Percentiles rank a stretch among this genome's conserved stretches.
phyloP scores from a whole-genome alignment of 2,888 invertebrate genomes.

The Cosmopolites sordidus region DNA sequence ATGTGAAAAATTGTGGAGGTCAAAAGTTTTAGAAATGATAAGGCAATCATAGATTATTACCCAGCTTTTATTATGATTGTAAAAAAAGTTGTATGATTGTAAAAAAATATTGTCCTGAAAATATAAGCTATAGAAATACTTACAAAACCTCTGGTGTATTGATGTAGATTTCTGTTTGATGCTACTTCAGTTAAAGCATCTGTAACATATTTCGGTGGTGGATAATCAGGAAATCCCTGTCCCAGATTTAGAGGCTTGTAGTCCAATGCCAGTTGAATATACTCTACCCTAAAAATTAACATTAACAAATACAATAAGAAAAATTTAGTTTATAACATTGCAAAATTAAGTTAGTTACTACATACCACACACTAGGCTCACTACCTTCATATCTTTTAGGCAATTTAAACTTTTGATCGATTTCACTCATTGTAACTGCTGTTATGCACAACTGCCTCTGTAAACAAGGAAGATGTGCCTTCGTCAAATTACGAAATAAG shows the following conservation, averaged over 20 bases:
- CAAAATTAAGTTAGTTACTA: slow-evolving; percentile 4
- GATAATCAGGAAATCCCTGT: slow-evolving; percentile 93
- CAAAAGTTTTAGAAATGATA: too few relatives aligned
- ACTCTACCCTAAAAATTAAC: slow-evolving; percentile 76
- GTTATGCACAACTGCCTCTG: slow-evolving; percentile 13
- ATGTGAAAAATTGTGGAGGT: too few relatives aligned
- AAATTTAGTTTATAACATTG: not conserved
- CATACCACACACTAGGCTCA: slow-evolving; percentile 78
- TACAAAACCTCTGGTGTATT: slow-evolving; percentile 94
- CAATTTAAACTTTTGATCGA: slow-evolving; percentile 57
- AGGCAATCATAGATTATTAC: too few relatives aligned
- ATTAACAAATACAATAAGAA: not conserved
- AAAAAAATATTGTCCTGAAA: too few relatives aligned
- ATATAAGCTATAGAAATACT: slow-evolving; percentile 37
- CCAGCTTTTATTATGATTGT: too few relatives aligned
- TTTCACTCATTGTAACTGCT: slow-evolving; percentile 29
- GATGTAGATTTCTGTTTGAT: slow-evolving; percentile 71
- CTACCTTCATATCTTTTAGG: slow-evolving; percentile 67
- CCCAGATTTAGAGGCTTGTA: slow-evolving; percentile 90
- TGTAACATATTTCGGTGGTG: slow-evolving; percentile 77
- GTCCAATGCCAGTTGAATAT: slow-evolving; percentile 75
- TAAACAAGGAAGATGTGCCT: not conserved
- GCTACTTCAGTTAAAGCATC: slow-evolving; percentile 69
- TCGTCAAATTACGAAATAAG: not conserved
- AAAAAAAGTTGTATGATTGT: too few relatives aligned